Base-by-base conservation (phyloP, 2,113 vertebrate genomes). In the Orthochromis indermauri region DNA sequence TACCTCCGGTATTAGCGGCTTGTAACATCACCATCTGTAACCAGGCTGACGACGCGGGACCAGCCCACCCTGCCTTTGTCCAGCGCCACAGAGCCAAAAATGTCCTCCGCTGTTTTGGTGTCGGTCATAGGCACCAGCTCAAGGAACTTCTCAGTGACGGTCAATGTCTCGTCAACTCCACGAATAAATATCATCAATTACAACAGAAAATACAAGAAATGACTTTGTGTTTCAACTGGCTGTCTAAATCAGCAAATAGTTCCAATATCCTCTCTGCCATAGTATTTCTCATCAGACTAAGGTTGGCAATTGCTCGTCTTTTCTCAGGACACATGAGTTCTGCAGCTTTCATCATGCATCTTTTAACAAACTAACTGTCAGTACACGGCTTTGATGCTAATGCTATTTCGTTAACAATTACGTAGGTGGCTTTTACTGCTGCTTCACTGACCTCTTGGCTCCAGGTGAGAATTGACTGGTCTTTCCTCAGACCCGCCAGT, bases 181-280 rank as follows among this genome's bases (percentile, higher is more conserved):
- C 3, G 2, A 57, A 28, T 28, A 57, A 26, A 14, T 57, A 14
- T 26, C 13, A 28, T 28, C 2, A 59, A 0, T 28, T 59, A 9
- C 13, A 59, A 28, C 13, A 16, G 57, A 61, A 61, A 61, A 61
- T 61, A 17, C 14, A 61, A 4, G 57, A 61, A 31, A 35, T 1
- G 3, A 37, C 10, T n/a, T 35, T 3, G 61, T 35, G 17, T 37
- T 37, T 66, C 61, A 66, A 21, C 61, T 37, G 57, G 14, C 57
- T 59, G 57, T 66, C 61, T 66, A 66, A 8, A 61, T 1, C 16
- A 19, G 59, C 28, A 16, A 0, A 63, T 12, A 35, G 61, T 66
- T 0, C 19, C 4, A 8, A 13, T 66, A 37, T 13, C 26, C 26
- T 31, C 8, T 31, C 10, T 66, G 17, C 10, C 61, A 13, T 0